Base-by-base conservation (phyloP, 2,797 vertebrate species). In the Hafferia zeledoni region DNA sequence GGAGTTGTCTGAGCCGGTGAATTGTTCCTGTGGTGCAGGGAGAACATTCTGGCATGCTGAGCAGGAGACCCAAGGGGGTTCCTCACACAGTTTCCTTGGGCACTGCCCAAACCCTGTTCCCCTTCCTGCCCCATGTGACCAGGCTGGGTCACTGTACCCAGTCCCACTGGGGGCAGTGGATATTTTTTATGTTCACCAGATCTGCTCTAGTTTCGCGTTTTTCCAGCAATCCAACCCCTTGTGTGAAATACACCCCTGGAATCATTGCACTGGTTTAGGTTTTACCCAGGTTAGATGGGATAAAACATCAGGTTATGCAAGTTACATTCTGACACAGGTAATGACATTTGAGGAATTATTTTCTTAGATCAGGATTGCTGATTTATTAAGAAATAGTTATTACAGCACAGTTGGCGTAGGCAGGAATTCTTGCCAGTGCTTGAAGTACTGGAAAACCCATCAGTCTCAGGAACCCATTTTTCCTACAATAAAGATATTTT, bases 41-140 rank as follows among this genome's bases (percentile, higher is more conserved):
- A 80, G 31, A 83, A 49, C 79, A 46, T 41, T 13, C 68, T 81
- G 89, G 76, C n/a, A 11, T 2, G 63, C 47, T 89, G 82, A 87
- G 41, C 72, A 78, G 86, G 84, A 87, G 85, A 91, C 91, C 70
- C 95, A 41, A 23, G 92, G 76, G 87, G 69, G 72, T 61, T 95
- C 63, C 50, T 91, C 59, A 30, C 61, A 61, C 19, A 4, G 49
- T 88, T 95, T 93, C 92, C 92, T 92, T 94, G 93, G 92, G 90
- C 71, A 92, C 50, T 95, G 82, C 94, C 90, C 96, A 94, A 24
- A 83, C 77, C 90, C 59, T 65, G 64, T 35, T 85, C 63, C 77
- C 78, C 7, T 43, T 6, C 60, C 81, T 70, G 78, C 65, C 81
- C 75, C 24, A 3, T 37, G 57, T 89, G 85, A 91, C 67, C n/a